A percentile compares a stretch with the other conserved stretches of the same genome.
These are phyloP conservation scores for Aphelinus atriplicis DNA, from an alignment of 1,140 invertebrate species.

Conservation along the genomic window DNA sequence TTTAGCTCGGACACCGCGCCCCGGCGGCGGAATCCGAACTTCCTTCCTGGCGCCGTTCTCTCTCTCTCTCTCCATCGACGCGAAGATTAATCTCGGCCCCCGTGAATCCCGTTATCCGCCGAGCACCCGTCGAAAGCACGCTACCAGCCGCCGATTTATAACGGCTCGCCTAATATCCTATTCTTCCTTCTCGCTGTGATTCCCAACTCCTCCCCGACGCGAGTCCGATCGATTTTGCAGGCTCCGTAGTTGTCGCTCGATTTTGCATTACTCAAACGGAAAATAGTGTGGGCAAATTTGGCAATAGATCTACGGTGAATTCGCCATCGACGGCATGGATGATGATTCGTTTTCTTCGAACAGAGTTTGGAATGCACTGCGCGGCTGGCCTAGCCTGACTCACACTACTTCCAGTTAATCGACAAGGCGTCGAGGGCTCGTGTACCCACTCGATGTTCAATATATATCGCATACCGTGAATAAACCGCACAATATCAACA, in stretches of 20 bases:
- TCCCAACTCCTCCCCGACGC: background rate
- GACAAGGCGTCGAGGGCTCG: no score
- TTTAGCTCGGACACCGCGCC: background rate
- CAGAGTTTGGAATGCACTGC: no score
- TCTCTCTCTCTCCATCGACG: background rate
- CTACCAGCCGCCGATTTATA: conserved; percentile 27
- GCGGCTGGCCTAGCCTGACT: no score
- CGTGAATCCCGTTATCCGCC: conserved; percentile 44
- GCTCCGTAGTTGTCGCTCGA: background rate
- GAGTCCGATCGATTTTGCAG: background rate
- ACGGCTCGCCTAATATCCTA: conserved; percentile 33
- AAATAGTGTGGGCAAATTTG: no score
- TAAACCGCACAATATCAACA: no score
- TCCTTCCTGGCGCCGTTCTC: conserved; percentile 54
- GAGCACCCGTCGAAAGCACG: conserved; percentile 26
- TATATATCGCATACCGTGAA: no score
- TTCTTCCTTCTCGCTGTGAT: background rate
- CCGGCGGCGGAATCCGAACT: conserved; percentile 61
- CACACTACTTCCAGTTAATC: no score
- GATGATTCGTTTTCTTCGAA: no score
- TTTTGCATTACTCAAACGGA: no score
- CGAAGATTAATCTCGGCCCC: conserved; percentile 60
- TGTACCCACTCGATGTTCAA: no score
- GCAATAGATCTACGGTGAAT: no score
- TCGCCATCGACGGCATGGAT: no score